Conservation (phyloP, 2,888 invertebrate species). For the Leucania comma region DNA sequence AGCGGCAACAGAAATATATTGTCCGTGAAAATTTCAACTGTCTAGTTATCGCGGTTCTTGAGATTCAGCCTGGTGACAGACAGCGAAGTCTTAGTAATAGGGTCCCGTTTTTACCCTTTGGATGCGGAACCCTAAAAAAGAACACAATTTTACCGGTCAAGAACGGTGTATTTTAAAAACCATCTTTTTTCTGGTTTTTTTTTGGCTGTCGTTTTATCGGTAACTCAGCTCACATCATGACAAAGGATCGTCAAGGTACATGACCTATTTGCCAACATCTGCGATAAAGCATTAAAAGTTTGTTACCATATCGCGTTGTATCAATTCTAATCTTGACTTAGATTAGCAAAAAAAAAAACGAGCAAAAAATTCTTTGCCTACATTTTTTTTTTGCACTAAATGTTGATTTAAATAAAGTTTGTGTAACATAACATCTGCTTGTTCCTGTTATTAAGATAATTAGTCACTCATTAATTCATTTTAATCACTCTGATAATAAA, state of each 20-base stretch:
- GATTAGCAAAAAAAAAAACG: conserved; percentile 37
- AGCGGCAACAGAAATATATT: too few species aligned
- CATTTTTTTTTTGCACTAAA: not conserved
- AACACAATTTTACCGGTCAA: not conserved
- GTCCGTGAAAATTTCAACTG: too few species aligned
- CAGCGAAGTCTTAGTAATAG: too few species aligned
- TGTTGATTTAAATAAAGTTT: not conserved
- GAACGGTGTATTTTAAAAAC: not conserved
- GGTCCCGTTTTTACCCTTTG: too few species aligned
- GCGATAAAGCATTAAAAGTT: conserved; percentile 24
- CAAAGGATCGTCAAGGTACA: not conserved
- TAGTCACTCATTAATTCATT: not conserved
- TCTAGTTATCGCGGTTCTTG: too few species aligned
- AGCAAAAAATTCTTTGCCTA: not conserved
- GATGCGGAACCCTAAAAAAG: too few species aligned
- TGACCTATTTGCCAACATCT: conserved; percentile 17
- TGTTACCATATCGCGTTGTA: conserved; percentile 18
- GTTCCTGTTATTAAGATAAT: not conserved
- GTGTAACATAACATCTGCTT: conserved; percentile 25
- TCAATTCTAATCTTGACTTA: conserved; percentile 33
- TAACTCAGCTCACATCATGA: not conserved
- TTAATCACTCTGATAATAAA: not conserved
- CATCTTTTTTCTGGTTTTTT: too few species aligned
- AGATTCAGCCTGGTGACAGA: too few species aligned
- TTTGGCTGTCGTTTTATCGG: not conserved